Evolutionary conservation across 2,113 vertebrate species (phyloP).

Genomic region (Blennius ocellaris): DNA sequence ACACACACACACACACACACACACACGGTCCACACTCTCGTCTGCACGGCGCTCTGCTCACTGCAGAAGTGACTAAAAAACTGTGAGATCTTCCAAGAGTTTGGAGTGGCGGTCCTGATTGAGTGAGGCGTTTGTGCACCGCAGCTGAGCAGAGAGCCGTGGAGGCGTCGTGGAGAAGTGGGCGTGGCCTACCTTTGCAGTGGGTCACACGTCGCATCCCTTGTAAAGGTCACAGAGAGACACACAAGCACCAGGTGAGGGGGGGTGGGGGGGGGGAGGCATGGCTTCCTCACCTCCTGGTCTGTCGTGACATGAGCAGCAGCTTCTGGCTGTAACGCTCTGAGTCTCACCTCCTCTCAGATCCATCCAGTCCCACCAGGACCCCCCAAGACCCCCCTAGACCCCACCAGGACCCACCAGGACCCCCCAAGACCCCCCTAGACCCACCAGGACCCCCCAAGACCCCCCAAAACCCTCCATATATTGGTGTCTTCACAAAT

Average conservation of each 20-base stretch:
- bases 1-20: conserved; percentile 61
- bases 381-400: too few relatives aligned
- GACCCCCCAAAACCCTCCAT: too few relatives aligned
- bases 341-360: too few relatives aligned
- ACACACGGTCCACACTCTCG: conserved; percentile 55
- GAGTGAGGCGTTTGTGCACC: background rate
- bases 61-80: conserved; percentile 3
- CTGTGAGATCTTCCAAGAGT: background rate
- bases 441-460: too few relatives aligned
- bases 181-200: conserved; percentile 95
- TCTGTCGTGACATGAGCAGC: conserved; percentile 53
- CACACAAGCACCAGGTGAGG: conserved; percentile 91
- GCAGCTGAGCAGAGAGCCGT: conserved; percentile 66
- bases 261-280: conserved; percentile 3
- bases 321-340: conserved; percentile 13
- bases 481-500: too few relatives aligned
- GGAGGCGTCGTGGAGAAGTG: conserved; percentile 53
- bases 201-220: conserved; percentile 98
- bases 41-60: conserved; percentile 70
- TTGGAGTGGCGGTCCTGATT: background rate
- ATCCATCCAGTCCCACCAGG: too few relatives aligned
- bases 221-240: conserved; percentile 96
- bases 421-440: too few relatives aligned
- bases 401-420: too few relatives aligned
- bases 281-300: conserved; percentile 64